phyloP scores from a whole-genome alignment of 2,888 invertebrate genomes.

The Agrotis segetum region DNA sequence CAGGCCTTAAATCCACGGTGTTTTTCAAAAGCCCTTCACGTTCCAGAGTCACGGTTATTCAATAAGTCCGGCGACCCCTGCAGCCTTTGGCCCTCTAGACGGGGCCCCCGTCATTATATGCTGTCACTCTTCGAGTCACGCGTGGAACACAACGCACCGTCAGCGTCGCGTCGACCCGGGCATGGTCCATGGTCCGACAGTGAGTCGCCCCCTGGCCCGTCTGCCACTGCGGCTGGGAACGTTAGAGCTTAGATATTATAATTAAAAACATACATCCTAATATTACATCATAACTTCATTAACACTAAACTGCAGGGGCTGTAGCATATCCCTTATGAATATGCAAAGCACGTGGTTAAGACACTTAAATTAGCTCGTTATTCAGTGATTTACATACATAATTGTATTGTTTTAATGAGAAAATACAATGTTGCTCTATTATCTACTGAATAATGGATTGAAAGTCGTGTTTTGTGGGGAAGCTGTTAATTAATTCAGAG shows the following conservation, averaged over 20 bases:
- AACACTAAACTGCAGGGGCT: constrained; percentile 64
- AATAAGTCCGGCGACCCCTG: too few species aligned
- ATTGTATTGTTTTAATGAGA: constrained; percentile 72
- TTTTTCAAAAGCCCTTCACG: too few species aligned
- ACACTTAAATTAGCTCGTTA: constrained; percentile 79
- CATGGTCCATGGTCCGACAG: too few species aligned
- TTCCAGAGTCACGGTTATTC: too few species aligned
- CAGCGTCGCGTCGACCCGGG: too few species aligned
- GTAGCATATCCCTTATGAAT: constrained; percentile 72
- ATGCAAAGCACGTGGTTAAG: constrained; percentile 78
- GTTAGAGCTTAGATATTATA: constrained; percentile 14
- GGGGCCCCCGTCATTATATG: too few species aligned
- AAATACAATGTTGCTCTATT: constrained; percentile 60
- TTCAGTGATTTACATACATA: constrained; percentile 79
- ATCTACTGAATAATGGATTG: constrained; percentile 42
- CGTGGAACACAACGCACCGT: too few species aligned
- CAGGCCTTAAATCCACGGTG: too few species aligned
- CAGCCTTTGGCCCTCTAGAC: too few species aligned
- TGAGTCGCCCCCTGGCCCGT: too few species aligned
- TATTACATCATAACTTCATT: constrained; percentile 58
- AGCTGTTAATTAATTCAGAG: constrained; percentile 17
- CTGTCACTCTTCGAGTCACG: too few species aligned
- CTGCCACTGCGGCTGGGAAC: too few species aligned
- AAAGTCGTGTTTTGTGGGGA: constrained; percentile 32
- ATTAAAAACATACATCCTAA: constrained; percentile 51